Conservation (phyloP, 2,797 vertebrate genomes). For the Crypturellus tataupa region DNA sequence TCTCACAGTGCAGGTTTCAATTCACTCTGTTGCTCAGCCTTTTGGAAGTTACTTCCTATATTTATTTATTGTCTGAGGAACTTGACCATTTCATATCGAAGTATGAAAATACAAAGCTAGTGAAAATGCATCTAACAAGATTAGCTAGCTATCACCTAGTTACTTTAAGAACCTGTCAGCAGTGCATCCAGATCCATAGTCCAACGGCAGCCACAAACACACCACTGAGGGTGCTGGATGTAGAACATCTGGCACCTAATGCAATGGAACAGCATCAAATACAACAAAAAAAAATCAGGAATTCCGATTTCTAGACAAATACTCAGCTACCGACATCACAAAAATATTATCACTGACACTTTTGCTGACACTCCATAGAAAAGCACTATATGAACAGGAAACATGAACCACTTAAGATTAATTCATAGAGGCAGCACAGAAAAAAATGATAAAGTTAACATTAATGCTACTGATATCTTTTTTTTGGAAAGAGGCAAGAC, state of each 20-base stretch:
- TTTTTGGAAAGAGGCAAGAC: not conserved
- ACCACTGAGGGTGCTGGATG: not conserved
- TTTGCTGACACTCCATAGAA: not conserved
- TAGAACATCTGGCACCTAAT: not conserved
- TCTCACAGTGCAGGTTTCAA: not conserved
- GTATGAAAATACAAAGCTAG: not conserved
- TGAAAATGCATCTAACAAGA: not conserved
- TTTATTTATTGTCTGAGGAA: not conserved
- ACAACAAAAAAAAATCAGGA: not conserved
- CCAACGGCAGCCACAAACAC: not conserved
- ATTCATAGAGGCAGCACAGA: fast-evolving
- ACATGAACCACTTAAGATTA: not conserved
- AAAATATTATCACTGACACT: not conserved
- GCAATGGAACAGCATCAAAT: not conserved
- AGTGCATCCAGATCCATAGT: not conserved
- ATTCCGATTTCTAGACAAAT: not conserved
- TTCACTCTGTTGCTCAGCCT: not conserved
- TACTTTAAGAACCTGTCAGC: not conserved
- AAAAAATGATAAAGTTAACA: not conserved
- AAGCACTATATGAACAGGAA: not conserved
- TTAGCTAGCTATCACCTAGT: not conserved
- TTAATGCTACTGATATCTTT: not conserved
- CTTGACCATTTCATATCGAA: not conserved
- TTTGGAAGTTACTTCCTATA: not conserved
- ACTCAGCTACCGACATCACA: not conserved